Base-by-base conservation (phyloP, 2,797 vertebrate species). In the Coregonus suidteri region DNA sequence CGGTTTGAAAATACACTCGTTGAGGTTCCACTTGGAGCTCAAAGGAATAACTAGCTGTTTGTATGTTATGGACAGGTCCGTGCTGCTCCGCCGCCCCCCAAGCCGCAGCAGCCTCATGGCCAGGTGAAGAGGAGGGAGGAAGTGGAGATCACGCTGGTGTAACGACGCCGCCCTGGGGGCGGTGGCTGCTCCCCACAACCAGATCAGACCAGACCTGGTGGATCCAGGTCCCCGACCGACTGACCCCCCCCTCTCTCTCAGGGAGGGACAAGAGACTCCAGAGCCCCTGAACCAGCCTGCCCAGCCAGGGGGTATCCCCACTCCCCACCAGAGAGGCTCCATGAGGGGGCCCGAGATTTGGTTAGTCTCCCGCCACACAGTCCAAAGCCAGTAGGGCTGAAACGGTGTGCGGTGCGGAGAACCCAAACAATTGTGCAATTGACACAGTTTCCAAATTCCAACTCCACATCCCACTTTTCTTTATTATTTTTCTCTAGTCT, bases 71-170 rank as follows among this genome's bases (percentile, higher is more conserved):
- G 91, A 4, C 93, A 99, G 98, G 97, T 99, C 14, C 95, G 98
- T 16, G 97, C 97, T 0, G 97, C 98, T 6, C 93, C 93, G 34
- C 94, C 93, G 0, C 98, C 97, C 0, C 98, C 97, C 0, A 98
- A 96, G 0, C 59, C 59, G 9, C 98, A 98, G 92, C 96, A 96
- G 54, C 96, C 96, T 13, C 95, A 97, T 1, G 95, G 96, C 74
- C 92, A 97, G 4, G 77, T 96, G 86, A 97, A 99, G 93, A 96
- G 97, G 90, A 91, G 96, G 0, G 98, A 99, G 86, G 98, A 98
- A 16, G 98, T 98, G 88, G 98, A 99, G 86, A 97, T 99, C 87
- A 99, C 98, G 0, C 94, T 99, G 91, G 97, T 99, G 90, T 99
- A 93, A 20, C 66, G 30, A 35, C 9, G 5, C 25, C 62, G 31